A percentile compares a stretch with the other conserved stretches of the same genome.
Evolutionary conservation across 2,888 invertebrate genomes (phyloP).

Genomic region (Mechanitis messenoides): DNA sequence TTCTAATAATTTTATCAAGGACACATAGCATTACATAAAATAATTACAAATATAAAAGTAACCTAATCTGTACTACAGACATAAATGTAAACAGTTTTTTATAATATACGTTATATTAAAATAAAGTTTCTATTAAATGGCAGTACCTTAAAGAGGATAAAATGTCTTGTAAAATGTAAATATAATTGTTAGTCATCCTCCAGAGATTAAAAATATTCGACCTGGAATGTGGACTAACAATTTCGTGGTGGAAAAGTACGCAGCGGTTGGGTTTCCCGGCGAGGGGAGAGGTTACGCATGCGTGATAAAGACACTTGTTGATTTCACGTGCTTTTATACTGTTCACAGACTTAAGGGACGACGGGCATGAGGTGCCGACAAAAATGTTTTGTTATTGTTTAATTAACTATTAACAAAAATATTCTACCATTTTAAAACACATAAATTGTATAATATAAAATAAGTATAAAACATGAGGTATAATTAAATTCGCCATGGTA

Average conservation of each 20-base stretch:
- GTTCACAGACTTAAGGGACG: background rate
- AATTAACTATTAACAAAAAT: too few species aligned
- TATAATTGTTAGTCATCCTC: conserved; percentile 9
- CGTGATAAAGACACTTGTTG: conserved; percentile 62
- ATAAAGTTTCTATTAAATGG: background rate
- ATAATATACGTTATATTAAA: background rate
- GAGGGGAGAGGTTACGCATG: conserved; percentile 47
- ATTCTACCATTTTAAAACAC: too few species aligned
- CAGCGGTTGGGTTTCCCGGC: conserved; percentile 40
- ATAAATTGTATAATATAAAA: too few species aligned
- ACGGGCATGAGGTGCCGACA: background rate
- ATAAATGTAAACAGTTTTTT: background rate
- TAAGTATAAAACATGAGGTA: background rate
- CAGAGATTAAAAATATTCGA: conserved; percentile 24
- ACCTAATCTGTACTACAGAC: background rate
- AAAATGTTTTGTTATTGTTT: background rate
- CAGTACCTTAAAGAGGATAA: background rate
- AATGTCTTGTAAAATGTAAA: conserved; percentile 4
- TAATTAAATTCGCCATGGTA: conserved; percentile 13
- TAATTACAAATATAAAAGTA: background rate
- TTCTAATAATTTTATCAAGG: too few species aligned
- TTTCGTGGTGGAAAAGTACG: conserved; percentile 58
- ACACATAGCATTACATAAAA: background rate
- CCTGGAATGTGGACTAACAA: conserved; percentile 28
- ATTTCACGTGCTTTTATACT: conserved; percentile 50